A percentile compares a stretch with the other conserved stretches of the same genome.
phyloP scores from a whole-genome alignment of 2,888 invertebrate species.

The Stenichneumon culpator region DNA sequence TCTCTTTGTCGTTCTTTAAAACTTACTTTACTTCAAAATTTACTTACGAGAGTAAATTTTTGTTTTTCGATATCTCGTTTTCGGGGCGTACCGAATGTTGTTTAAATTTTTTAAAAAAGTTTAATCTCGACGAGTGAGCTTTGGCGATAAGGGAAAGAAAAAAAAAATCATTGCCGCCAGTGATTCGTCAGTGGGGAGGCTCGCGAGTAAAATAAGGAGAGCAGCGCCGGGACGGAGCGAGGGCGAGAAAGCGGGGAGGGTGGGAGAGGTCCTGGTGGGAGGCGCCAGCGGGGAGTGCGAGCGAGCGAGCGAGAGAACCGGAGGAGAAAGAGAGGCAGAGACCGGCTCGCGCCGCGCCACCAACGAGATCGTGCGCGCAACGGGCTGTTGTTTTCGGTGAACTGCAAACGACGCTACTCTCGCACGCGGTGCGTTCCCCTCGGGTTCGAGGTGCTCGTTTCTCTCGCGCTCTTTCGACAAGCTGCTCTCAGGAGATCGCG shows the following conservation, averaged over 20 bases:
- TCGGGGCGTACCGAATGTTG: neutral
- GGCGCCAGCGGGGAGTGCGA: constrained; percentile 61
- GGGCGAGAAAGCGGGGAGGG: constrained; percentile 58
- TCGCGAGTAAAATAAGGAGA: constrained; percentile 52
- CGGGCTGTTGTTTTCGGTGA: constrained; percentile 72
- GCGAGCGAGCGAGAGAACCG: constrained; percentile 68
- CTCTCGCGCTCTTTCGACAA: constrained; percentile 4
- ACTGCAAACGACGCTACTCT: constrained; percentile 71
- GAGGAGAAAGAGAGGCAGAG: constrained; percentile 67
- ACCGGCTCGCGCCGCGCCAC: constrained; percentile 73
- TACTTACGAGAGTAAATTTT: no score
- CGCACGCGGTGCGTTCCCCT: constrained; percentile 71
- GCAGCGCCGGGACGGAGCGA: constrained; percentile 41
- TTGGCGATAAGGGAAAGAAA: constrained; percentile 25
- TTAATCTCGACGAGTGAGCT: constrained; percentile 1
- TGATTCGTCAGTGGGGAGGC: constrained; percentile 22
- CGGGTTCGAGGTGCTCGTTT: constrained; percentile 48
- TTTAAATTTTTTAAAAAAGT: neutral
- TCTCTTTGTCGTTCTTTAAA: no score
- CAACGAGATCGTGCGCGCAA: constrained; percentile 63
- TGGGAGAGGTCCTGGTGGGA: constrained; percentile 67
- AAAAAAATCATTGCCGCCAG: constrained; percentile 9
- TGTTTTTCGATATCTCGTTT: no score
- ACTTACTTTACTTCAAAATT: no score
- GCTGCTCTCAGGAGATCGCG: neutral